These are phyloP conservation scores for Delia radicum DNA, from an alignment of 1,140 invertebrate species.

Conservation along the genomic window DNA sequence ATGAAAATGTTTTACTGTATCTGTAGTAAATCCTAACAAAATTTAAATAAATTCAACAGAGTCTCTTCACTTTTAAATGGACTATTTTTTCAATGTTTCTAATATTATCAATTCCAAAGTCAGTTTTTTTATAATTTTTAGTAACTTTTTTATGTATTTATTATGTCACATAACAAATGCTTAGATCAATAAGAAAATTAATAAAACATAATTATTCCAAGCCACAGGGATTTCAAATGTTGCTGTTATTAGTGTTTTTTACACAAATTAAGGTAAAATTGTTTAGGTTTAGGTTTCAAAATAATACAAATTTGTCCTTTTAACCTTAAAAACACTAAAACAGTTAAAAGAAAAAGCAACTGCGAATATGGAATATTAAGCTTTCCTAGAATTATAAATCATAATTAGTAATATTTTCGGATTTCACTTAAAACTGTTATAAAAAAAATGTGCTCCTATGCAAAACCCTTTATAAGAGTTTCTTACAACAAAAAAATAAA, in stretches of 20 bases:
- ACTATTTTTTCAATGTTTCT: too few species aligned
- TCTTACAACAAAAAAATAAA: background rate
- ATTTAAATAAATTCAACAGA: too few species aligned
- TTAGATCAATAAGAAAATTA: background rate
- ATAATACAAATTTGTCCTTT: background rate
- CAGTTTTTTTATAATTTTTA: background rate
- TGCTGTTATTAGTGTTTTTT: too few species aligned
- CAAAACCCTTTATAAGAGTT: background rate
- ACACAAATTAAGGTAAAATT: background rate
- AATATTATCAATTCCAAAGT: background rate
- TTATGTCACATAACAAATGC: constrained; percentile 4
- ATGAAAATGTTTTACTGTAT: too few species aligned
- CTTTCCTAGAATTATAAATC: background rate
- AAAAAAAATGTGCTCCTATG: background rate
- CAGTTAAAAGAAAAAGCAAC: background rate
- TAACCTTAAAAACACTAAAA: background rate
- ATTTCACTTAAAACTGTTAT: background rate
- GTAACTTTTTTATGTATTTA: background rate
- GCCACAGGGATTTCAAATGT: background rate
- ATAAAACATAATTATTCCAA: background rate
- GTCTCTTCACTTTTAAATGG: too few species aligned
- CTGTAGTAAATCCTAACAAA: too few species aligned
- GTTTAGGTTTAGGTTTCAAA: background rate
- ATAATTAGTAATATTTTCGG: background rate
- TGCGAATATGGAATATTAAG: background rate